These are phyloP conservation scores for Temnopleurus reevesii DNA, from an alignment of 53 echinoderm and acorn worm species.

Conservation along the genomic window DNA sequence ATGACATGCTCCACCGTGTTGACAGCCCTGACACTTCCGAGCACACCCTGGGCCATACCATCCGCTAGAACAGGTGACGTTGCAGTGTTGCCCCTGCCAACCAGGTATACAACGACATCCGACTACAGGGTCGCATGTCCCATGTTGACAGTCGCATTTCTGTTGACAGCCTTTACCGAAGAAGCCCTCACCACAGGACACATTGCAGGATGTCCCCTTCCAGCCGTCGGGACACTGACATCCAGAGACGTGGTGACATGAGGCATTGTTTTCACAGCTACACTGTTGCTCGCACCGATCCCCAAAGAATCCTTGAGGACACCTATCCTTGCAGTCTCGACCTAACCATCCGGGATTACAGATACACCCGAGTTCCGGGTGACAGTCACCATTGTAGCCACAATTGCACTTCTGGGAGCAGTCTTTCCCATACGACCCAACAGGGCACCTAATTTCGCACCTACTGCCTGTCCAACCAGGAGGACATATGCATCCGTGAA, in stretches of 20 bases:
- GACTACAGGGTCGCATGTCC: conserved; percentile 59
- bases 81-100: conserved; percentile 72
- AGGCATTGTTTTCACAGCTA: conserved; percentile 41
- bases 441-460: conserved; percentile 55
- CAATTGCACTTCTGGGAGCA: conserved; percentile 68
- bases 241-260: conserved; percentile 54
- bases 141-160: conserved; percentile 67
- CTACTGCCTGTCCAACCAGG: conserved; percentile 57
- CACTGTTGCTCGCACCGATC: conserved; percentile 47
- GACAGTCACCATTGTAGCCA: conserved; percentile 49
- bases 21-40: conserved; percentile 62
- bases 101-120: conserved; percentile 71
- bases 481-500: conserved; percentile 27
- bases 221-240: conserved; percentile 66
- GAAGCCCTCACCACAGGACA: conserved; percentile 65
- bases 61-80: conserved; percentile 62
- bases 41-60: conserved; percentile 66
- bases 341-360: conserved; percentile 59
- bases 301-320: conserved; percentile 44
- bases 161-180: conserved; percentile 72
- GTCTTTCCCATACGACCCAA: conserved; percentile 60
- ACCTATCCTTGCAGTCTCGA: conserved; percentile 18
- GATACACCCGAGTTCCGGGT: conserved; percentile 37
- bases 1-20: conserved; percentile 67
- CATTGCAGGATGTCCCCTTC: conserved; percentile 69